Percentiles rank a stretch among this genome's conserved stretches.
Conservation (phyloP, 2,113 vertebrate genomes). For the Sterna hirundo region DNA sequence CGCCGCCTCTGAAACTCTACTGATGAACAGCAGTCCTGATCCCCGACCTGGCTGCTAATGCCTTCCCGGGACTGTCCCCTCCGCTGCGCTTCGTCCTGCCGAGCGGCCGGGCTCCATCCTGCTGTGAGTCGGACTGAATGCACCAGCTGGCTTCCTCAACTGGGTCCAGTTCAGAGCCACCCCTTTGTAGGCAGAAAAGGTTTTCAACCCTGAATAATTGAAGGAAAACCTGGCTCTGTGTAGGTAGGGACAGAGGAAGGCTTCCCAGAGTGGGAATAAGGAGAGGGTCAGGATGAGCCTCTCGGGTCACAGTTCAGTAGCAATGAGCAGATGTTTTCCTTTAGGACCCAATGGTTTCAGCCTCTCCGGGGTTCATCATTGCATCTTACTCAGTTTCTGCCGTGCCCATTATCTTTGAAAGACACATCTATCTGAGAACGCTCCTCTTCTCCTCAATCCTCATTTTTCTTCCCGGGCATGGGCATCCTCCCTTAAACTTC, state of each 20-base stretch:
- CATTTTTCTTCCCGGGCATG: not conserved
- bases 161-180: not conserved
- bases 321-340: not conserved
- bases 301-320: not conserved
- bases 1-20: not conserved
- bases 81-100: not conserved
- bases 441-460: not conserved
- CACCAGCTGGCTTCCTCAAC: not conserved
- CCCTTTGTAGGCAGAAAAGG: not conserved
- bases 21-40: not conserved
- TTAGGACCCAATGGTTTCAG: not conserved
- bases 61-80: not conserved
- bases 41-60: not conserved
- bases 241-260: not conserved
- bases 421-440: not conserved
- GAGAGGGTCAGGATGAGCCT: not conserved
- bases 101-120: not conserved
- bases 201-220: not conserved
- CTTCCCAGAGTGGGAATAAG: not conserved
- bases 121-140: not conserved
- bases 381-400: not conserved
- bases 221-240: not conserved
- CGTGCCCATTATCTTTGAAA: not conserved
- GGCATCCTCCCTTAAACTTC: slow-evolving; percentile 22
- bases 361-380: not conserved